Conservation (phyloP, 2,113 vertebrate species). For the Tragelaphus buxtoni region DNA sequence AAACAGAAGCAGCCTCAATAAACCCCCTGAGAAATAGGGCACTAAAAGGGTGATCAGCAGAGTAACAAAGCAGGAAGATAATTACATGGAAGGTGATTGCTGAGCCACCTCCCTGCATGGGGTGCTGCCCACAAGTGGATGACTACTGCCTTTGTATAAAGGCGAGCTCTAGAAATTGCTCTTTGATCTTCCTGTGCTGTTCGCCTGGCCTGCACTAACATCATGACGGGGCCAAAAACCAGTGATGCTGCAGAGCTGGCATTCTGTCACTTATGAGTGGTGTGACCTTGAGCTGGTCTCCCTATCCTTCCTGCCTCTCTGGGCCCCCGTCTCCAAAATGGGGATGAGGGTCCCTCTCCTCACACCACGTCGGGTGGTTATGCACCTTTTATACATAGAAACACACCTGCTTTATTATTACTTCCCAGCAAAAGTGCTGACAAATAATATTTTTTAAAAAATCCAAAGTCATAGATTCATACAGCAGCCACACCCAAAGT, state of each 20-base stretch:
- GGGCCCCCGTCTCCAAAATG: neutral
- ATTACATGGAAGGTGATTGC: constrained; percentile 49
- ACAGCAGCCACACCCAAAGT: constrained; percentile 61
- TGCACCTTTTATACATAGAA: neutral
- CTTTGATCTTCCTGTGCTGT: neutral
- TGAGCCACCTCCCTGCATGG: constrained; percentile 73
- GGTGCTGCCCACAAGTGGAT: constrained; percentile 60
- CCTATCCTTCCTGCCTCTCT: neutral
- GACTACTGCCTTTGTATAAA: constrained; percentile 6
- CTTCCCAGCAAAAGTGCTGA: neutral
- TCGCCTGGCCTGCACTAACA: neutral
- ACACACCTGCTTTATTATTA: neutral
- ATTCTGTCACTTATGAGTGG: neutral
- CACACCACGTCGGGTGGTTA: neutral
- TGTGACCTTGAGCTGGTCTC: constrained; percentile 63
- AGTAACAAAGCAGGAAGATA: constrained; percentile 72
- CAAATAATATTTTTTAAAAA: neutral
- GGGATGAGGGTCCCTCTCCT: neutral
- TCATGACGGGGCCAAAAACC: neutral
- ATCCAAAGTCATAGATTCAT: constrained; percentile 36
- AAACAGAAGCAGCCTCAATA: neutral
- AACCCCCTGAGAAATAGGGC: neutral
- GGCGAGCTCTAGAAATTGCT: neutral
- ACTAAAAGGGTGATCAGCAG: constrained; percentile 30
- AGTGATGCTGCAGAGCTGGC: neutral